Percentiles rank a stretch among this genome's conserved stretches.
Conservation (phyloP, 1,140 invertebrate species). For the Bathynomus jamesi region DNA sequence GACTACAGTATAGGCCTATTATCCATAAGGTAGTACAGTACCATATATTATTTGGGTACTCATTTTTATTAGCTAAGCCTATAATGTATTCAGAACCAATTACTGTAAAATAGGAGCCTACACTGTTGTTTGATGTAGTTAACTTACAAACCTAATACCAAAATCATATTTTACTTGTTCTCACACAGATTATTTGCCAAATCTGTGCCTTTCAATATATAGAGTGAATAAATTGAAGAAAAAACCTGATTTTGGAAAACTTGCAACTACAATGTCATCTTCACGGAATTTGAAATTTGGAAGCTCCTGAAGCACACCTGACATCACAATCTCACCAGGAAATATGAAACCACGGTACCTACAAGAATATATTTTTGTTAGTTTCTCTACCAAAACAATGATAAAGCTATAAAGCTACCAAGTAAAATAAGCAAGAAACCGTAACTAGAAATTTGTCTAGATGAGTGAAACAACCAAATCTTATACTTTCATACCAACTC, state of each 20-base stretch:
- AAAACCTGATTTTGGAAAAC: conserved; percentile 41
- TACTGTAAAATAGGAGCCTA: not conserved
- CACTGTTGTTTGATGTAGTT: not conserved
- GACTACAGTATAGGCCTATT: too few species aligned
- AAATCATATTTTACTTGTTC: conserved; percentile 2
- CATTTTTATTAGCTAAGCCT: not conserved
- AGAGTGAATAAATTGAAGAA: conserved; percentile 10
- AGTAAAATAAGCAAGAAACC: too few species aligned
- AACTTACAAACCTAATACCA: not conserved
- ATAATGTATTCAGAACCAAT: not conserved
- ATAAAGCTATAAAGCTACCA: too few species aligned
- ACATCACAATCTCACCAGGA: conserved; percentile 36
- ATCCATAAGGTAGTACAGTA: too few species aligned
- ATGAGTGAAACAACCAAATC: too few species aligned
- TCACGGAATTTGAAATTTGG: conserved; percentile 41
- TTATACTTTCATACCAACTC: too few species aligned
- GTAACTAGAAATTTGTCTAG: too few species aligned
- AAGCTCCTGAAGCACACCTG: conserved; percentile 38
- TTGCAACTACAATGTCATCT: conserved; percentile 39
- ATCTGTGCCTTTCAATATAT: not conserved
- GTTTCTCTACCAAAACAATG: too few species aligned
- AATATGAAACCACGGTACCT: conserved; percentile 38
- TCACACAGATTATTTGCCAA: not conserved
- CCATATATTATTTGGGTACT: not conserved
- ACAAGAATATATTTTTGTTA: too few species aligned